Percentiles rank a stretch among this genome's conserved stretches.
Evolutionary conservation across 30 jellyfish, hydroid and myxozoan genomes (phyloP).

Genomic region (Cassiopea andromeda): DNA sequence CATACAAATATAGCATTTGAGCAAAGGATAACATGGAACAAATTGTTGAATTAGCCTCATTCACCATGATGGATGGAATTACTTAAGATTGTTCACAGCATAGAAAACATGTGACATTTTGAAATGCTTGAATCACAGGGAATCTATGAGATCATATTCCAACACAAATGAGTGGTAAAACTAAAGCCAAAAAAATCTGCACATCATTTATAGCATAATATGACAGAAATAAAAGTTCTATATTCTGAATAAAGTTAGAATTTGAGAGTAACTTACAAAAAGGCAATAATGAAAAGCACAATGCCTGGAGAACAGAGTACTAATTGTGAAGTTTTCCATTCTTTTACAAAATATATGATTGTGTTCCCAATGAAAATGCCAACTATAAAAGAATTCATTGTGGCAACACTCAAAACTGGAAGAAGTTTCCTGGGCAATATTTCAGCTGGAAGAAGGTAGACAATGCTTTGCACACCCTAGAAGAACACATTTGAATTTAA

Average conservation of each 20-base stretch:
- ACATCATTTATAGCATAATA: no score
- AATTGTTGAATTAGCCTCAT: no score
- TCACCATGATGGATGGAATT: no score
- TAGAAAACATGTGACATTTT: no score
- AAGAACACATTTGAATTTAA: not conserved
- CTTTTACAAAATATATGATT: slow-evolving; percentile 51
- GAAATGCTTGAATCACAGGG: no score
- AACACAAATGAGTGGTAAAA: no score
- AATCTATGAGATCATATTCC: no score
- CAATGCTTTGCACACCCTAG: slow-evolving; percentile 72
- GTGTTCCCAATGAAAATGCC: slow-evolving; percentile 34
- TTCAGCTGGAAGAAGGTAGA: slow-evolving; percentile 57
- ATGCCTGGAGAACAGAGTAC: slow-evolving; percentile 64
- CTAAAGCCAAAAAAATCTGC: no score
- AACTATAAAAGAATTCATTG: slow-evolving; percentile 15
- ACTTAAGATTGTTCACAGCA: no score
- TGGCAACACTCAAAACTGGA: slow-evolving; percentile 14
- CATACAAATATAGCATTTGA: no score
- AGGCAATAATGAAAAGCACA: slow-evolving; percentile 4
- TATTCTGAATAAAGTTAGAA: not conserved
- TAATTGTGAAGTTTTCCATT: slow-evolving; percentile 66
- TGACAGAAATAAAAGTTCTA: not conserved
- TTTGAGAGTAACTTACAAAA: slow-evolving; percentile 24
- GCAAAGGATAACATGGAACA: no score
- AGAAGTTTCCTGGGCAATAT: slow-evolving; percentile 22